Base-by-base conservation (phyloP, 2,113 vertebrate species). In the Garra rufa region DNA sequence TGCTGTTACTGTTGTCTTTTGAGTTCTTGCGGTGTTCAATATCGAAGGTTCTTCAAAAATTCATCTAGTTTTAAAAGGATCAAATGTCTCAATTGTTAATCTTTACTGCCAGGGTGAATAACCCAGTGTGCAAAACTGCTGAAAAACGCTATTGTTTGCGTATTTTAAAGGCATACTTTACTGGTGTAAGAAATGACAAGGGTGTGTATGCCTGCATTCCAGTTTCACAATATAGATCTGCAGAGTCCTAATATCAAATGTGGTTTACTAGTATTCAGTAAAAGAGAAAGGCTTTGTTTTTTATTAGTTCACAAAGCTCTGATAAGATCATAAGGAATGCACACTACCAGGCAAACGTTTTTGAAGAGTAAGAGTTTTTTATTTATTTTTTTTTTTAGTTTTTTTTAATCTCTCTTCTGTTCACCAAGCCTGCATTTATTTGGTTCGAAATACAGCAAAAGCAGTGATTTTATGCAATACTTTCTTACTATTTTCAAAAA, bases 201-300 rank as follows among this genome's bases (percentile, higher is more conserved):
- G 52, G 76, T 41, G 76, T 78, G 76, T 28, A 15, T 43, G 52
- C 17, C 55, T 78, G 76, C 38, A 63, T 78, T 78, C 55, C 76
- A 63, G n/a, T 44, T 44, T 63, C 11, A 78, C 55, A n/a, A 10
- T 61, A 44, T 24, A 59, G 21, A 59, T 6, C 10, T 57, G 11
- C 28, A 21, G 21, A 74, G 74, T n/a, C 38, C 17, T 38, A 30
- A 65, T 55, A 52, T 26, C 28, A 76, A 76, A 24, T 57, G 34
- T 55, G 19, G 26, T 77, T 77, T 55, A 15, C 5, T 46, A n/a
- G n/a, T n/a, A 1, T 26, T 6, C n/a, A 46, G 38, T 71, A 71
- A 71, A 71, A 24, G n/a, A 71, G 6, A 71, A 24, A 71, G 24
- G 69, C 21, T 71, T n/a, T 71, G 17, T 69, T 19, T 10, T 69